Evolutionary conservation across 1,140 invertebrate species (phyloP).

Genomic region (Wiebesia pumilae): DNA sequence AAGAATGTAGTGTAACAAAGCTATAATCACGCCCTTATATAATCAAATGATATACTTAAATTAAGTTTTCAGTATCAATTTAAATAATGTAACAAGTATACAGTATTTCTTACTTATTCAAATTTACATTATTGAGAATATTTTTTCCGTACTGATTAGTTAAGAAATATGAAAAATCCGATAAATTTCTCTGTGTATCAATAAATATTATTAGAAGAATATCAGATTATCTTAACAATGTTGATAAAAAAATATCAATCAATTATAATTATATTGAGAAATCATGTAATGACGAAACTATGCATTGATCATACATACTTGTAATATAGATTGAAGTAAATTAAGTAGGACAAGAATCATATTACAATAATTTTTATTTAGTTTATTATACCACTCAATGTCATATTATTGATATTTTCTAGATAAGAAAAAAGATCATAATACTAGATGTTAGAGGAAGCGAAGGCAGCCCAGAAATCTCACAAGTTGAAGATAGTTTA

Average conservation of each 20-base stretch:
- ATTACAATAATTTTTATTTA: background rate
- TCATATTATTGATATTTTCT: background rate
- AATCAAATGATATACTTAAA: too few species aligned
- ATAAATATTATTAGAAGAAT: background rate
- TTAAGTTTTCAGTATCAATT: too few species aligned
- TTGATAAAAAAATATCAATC: background rate
- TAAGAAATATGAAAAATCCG: background rate
- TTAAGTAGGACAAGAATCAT: too few species aligned
- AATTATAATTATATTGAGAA: too few species aligned
- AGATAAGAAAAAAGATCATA: background rate
- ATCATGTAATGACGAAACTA: background rate
- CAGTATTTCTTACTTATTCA: too few species aligned
- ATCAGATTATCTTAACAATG: background rate
- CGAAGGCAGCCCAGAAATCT: slow-evolving; percentile 41
- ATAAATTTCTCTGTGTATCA: background rate
- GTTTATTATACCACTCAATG: background rate
- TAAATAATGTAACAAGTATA: too few species aligned
- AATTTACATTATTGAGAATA: too few species aligned
- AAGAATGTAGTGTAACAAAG: too few species aligned
- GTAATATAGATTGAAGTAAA: too few species aligned
- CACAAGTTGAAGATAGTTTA: slow-evolving; percentile 48
- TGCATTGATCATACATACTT: background rate
- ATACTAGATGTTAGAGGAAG: background rate
- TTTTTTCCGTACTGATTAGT: background rate
- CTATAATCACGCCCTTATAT: too few species aligned